Conservation (phyloP, 2,113 vertebrate genomes). For the Cercopithecus mona region DNA sequence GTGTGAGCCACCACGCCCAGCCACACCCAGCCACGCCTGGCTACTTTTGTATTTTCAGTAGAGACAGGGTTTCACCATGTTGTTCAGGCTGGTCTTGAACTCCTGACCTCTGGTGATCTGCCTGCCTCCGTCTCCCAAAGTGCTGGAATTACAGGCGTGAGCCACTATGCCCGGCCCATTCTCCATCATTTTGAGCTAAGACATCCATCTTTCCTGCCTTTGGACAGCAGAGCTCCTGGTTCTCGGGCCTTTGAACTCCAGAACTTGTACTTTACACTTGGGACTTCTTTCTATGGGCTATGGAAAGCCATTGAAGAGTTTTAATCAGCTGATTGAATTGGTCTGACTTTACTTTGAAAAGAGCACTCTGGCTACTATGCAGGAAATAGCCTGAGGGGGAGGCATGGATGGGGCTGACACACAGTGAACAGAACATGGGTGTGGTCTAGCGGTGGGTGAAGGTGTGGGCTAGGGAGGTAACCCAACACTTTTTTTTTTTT, state of each 20-base stretch:
- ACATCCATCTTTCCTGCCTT: neutral
- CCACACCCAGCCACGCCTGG: too few relatives aligned
- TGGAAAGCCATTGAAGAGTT: neutral
- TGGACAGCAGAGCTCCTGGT: neutral
- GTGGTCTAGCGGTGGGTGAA: neutral
- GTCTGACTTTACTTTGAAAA: neutral
- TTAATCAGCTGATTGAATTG: neutral
- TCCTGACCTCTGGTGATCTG: too few relatives aligned
- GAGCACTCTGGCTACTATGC: neutral
- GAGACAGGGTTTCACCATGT: too few relatives aligned
- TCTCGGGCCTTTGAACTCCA: neutral
- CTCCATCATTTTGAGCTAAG: neutral
- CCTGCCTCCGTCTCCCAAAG: too few relatives aligned
- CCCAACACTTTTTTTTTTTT: too few relatives aligned
- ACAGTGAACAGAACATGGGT: neutral
- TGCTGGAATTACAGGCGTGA: too few relatives aligned
- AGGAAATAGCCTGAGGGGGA: neutral
- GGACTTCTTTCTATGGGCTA: neutral
- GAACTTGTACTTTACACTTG: neutral
- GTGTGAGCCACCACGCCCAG: too few relatives aligned
- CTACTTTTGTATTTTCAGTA: too few relatives aligned
- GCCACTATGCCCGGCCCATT: too few relatives aligned
- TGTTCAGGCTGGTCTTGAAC: too few relatives aligned
- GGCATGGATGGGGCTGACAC: neutral
- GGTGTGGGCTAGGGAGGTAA: neutral